phyloP scores from a whole-genome alignment of 2,113 vertebrate genomes.

The Potamarius usumacintae region DNA sequence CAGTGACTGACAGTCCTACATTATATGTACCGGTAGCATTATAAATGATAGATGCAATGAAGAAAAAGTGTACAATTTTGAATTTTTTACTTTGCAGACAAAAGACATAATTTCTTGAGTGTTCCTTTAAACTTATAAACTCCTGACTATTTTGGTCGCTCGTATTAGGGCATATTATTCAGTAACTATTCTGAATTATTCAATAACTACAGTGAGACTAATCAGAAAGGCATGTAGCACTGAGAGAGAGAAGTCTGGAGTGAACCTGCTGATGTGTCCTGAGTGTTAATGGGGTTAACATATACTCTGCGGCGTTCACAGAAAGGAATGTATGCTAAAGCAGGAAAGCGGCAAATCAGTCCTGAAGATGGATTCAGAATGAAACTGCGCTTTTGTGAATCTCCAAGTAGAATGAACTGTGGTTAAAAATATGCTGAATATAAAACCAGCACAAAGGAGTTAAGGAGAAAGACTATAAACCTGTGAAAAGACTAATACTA shows the following conservation, averaged over 20 bases:
- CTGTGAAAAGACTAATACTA: not conserved
- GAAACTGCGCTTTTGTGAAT: not conserved
- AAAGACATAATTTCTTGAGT: not conserved
- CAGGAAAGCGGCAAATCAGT: not conserved
- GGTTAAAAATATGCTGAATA: not conserved
- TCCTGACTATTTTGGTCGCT: not conserved
- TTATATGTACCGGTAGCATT: not conserved
- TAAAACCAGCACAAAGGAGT: not conserved
- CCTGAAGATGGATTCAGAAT: not conserved
- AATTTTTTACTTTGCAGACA: not conserved
- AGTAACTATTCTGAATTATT: not conserved
- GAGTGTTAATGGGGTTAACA: not conserved
- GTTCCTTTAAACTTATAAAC: not conserved
- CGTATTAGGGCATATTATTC: not conserved
- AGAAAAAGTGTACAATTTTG: not conserved
- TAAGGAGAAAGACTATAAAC: not conserved
- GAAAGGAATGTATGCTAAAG: not conserved
- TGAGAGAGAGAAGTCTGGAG: not conserved
- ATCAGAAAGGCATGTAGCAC: not conserved
- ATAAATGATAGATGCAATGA: not conserved
- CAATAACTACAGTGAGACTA: not conserved
- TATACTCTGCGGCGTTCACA: not conserved
- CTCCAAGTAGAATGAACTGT: not conserved
- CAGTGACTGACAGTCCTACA: not conserved
- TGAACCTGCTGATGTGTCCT: not conserved